phyloP scores from a whole-genome alignment of 2,797 vertebrate genomes.

The Hylomyscus alleni region DNA sequence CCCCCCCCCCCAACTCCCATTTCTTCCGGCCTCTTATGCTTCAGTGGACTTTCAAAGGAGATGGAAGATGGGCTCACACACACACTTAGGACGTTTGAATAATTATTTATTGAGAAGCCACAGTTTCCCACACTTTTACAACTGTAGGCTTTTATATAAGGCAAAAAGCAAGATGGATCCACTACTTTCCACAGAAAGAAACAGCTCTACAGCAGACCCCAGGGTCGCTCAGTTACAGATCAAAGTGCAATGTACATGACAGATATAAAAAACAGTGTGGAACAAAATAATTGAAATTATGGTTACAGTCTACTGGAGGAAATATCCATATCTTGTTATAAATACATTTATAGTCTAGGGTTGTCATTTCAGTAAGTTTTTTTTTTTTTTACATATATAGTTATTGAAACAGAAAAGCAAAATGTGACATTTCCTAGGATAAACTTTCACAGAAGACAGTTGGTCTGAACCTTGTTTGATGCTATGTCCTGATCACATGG shows the following conservation, averaged over 20 bases:
- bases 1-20: too few relatives aligned
- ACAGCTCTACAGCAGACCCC: constrained; percentile 92
- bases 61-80: constrained; percentile 86
- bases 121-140: constrained; percentile 98
- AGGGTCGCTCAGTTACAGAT: constrained; percentile 93
- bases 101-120: constrained; percentile 96
- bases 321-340: constrained; percentile 93
- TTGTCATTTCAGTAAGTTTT: constrained; percentile 89
- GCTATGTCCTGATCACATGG: constrained; percentile 82
- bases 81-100: constrained; percentile 93
- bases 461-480: constrained; percentile 85
- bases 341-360: constrained; percentile 93
- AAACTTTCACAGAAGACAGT: constrained; percentile 88
- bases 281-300: constrained; percentile 94
- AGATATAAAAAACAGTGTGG: constrained; percentile 94
- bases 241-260: constrained; percentile 94
- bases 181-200: constrained; percentile 93
- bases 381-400: constrained; percentile 89
- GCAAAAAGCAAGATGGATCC: constrained; percentile 94
- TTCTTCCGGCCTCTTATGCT: not conserved
- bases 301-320: constrained; percentile 94
- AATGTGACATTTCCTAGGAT: constrained; percentile 89
- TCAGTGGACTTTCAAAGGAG: constrained; percentile 79
- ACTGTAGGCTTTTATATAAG: constrained; percentile 95
- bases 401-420: constrained; percentile 90